Evolutionary conservation across 2,113 vertebrate genomes (phyloP), one percentile per base, ranked within the genome.

Genomic region (Myocastor coypus): DNA sequence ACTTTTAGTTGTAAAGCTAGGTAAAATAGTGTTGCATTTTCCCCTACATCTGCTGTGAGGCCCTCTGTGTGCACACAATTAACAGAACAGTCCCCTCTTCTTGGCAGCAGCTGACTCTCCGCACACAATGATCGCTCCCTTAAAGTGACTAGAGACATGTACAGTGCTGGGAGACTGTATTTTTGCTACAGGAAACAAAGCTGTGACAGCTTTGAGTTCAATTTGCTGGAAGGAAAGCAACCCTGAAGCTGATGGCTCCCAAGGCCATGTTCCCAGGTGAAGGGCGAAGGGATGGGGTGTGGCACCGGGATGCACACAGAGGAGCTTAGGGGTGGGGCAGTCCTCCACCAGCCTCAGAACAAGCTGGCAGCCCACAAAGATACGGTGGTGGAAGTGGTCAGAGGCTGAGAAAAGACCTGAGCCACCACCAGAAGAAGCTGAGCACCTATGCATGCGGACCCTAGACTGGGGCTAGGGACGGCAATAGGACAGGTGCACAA

Each of bases 261-360:
- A 63, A 63, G 71, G 46, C 19, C 14, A 0, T 42, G 16, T 4
- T 19, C 73, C 34, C n/a, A 28, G 34, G 34, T 6, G 61, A 20
- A 28, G n/a, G n/a, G 20, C 3, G 3, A 68, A 24, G 63, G 59
- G 17, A 32, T 20, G 3, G 6, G n/a, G 17, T 1, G 0, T 0
- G 1, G 3, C 1, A 1, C 55, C 7, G 9, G 7, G 28, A 75
- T 9, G 28, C 19, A 34, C 34, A 30, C 6, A 0, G 2, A 11
- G 28, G 55, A 73, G 30, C 16, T 28, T 17, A 7, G 9, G 26
- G 20, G 0, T 34, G 69, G 84, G 30, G 28, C 8, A 30, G 80
- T 30, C 68, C 8, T 46, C 46, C 8, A n/a, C 50, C 37, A 73
- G 30, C 68, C 66, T 30, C 90, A 71, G n/a, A 68, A 30, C 19